phyloP scores from a whole-genome alignment of 1,140 invertebrate species.

The Pseudomyrmex cubaensis region DNA sequence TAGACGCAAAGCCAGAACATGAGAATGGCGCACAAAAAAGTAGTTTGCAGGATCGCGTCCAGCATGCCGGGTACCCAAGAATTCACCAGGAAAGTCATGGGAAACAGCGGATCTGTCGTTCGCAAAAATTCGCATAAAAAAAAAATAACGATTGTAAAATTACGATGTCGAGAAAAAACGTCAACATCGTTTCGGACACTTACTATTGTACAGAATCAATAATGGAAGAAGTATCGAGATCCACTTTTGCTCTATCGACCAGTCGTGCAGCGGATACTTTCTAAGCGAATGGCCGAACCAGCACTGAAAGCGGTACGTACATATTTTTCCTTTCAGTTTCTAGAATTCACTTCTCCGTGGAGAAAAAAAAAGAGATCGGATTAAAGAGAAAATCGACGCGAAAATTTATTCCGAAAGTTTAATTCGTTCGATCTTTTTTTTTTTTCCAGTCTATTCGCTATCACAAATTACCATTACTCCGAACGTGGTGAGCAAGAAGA shows the following conservation, averaged over 20 bases:
- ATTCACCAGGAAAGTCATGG: conserved; percentile 94
- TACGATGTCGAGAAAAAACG: neutral
- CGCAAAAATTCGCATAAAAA: conserved; percentile 67
- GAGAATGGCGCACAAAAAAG: conserved; percentile 94
- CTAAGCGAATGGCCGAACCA: conserved; percentile 96
- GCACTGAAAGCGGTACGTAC: conserved; percentile 88
- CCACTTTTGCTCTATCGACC: conserved; percentile 99
- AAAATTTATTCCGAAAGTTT: neutral
- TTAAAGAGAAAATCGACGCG: too few species aligned
- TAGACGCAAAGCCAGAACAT: conserved; percentile 98
- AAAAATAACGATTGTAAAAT: neutral
- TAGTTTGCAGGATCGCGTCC: conserved; percentile 95
- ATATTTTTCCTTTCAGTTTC: conserved; percentile 9
- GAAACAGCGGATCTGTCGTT: conserved; percentile 97
- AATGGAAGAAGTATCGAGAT: conserved; percentile 95
- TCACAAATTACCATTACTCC: conserved; percentile 91
- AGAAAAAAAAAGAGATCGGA: neutral
- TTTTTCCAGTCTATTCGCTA: neutral
- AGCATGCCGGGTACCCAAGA: conserved; percentile 96
- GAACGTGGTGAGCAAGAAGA: conserved; percentile 95
- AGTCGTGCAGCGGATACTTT: conserved; percentile 95
- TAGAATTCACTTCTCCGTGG: conserved; percentile 12
- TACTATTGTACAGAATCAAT: conserved; percentile 96
- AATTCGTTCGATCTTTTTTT: neutral
- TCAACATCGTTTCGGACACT: conserved; percentile 74